Conservation (phyloP, 2,888 invertebrate species). For the Campaea margaritaria region DNA sequence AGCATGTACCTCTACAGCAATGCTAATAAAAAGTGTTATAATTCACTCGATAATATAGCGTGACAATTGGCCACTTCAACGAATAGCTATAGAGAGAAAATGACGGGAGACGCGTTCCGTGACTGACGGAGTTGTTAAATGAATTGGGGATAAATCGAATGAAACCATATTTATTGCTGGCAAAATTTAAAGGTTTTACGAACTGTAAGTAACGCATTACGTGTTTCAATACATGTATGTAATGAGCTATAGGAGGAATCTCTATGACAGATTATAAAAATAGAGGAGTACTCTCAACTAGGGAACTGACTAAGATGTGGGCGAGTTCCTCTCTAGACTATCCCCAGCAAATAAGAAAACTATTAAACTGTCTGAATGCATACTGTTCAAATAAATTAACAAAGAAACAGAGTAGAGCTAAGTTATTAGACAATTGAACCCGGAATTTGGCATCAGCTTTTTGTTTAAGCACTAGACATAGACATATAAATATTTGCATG, state of each 20-base stretch:
- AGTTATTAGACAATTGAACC: slow-evolving; percentile 17
- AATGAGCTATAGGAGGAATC: too few species aligned
- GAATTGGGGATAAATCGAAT: slow-evolving; percentile 20
- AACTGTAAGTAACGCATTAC: neutral
- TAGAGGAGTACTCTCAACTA: too few species aligned
- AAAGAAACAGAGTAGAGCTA: neutral
- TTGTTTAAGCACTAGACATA: slow-evolving; percentile 2
- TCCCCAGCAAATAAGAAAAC: too few species aligned
- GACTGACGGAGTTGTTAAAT: slow-evolving; percentile 26
- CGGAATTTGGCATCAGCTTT: slow-evolving; percentile 24
- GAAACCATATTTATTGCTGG: neutral
- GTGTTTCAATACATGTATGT: too few species aligned
- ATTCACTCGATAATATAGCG: slow-evolving; percentile 36
- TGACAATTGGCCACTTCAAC: slow-evolving; percentile 36
- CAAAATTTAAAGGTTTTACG: neutral
- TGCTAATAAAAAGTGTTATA: slow-evolving; percentile 31
- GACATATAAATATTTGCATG: slow-evolving; percentile 21
- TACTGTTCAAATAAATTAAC: neutral
- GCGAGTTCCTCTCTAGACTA: too few species aligned
- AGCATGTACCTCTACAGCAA: slow-evolving; percentile 20
- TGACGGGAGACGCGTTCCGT: slow-evolving; percentile 28
- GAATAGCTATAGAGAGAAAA: slow-evolving; percentile 32
- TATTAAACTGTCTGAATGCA: too few species aligned
- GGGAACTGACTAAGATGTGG: too few species aligned
- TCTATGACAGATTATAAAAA: too few species aligned